Evolutionary conservation across 2,113 vertebrate genomes (phyloP).

Genomic region (Nothoprocta pentlandii): DNA sequence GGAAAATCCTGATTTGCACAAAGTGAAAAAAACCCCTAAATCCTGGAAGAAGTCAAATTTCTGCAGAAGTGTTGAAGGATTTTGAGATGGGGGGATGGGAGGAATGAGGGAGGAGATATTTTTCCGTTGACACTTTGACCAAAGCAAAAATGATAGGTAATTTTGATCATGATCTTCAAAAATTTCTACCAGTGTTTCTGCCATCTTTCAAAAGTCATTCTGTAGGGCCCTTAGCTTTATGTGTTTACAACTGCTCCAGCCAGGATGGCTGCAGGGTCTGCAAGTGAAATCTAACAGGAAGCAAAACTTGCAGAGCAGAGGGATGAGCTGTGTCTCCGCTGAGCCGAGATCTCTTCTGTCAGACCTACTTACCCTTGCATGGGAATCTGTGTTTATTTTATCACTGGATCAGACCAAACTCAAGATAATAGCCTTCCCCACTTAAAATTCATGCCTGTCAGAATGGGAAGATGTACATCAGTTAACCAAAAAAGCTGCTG

Average conservation of each 20-base stretch:
- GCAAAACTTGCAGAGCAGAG: neutral
- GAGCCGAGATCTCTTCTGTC: fast-evolving
- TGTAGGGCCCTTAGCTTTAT: fast-evolving
- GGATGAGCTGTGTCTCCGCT: fast-evolving
- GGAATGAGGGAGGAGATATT: neutral
- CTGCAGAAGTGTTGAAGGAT: neutral
- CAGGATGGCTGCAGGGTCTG: neutral
- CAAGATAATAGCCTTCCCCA: neutral
- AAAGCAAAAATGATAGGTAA: neutral
- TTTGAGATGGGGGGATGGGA: no score
- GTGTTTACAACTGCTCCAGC: neutral
- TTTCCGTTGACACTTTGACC: neutral
- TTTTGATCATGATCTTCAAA: neutral
- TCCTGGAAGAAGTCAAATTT: slow-evolving; percentile 26
- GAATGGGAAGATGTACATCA: neutral
- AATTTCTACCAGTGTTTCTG: neutral
- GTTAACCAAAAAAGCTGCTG: neutral
- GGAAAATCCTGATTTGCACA: slow-evolving; percentile 12
- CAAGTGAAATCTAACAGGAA: neutral
- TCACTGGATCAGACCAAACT: neutral
- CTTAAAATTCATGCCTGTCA: neutral
- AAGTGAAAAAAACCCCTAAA: neutral
- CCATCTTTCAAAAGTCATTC: neutral
- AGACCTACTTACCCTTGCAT: neutral
- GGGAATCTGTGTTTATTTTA: neutral